phyloP scores from a whole-genome alignment of 2,888 invertebrate species.

The Thereva nobilitata region DNA sequence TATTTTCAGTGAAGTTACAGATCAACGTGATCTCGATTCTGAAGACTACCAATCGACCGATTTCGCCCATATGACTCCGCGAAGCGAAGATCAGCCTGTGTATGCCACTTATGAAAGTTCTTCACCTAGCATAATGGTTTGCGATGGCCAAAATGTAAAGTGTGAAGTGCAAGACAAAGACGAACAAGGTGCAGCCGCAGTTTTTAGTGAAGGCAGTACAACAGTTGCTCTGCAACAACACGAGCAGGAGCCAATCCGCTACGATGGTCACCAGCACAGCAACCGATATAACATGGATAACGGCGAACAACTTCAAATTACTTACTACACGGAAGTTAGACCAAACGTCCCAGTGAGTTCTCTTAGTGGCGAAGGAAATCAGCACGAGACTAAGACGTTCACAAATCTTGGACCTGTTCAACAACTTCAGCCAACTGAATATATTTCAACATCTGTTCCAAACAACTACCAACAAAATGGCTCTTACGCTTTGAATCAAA shows the following conservation, averaged over 20 bases:
- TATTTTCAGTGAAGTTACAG: constrained; percentile 50
- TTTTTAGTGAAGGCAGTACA: constrained; percentile 43
- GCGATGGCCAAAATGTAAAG: constrained; percentile 52
- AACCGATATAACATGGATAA: constrained; percentile 8
- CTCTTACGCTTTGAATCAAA: constrained; percentile 43
- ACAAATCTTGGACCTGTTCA: constrained; percentile 53
- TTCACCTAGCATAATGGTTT: constrained; percentile 48
- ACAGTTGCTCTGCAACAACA: constrained; percentile 30
- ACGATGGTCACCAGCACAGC: constrained; percentile 36
- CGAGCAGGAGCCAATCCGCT: constrained; percentile 40
- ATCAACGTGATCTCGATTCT: constrained; percentile 48
- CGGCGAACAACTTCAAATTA: constrained; percentile 45
- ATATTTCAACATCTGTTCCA: constrained; percentile 21
- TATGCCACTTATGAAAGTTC: constrained; percentile 32
- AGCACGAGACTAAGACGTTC: constrained; percentile 54
- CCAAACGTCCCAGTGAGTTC: constrained; percentile 18
- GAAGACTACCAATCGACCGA: constrained; percentile 43
- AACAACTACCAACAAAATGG: constrained; percentile 31
- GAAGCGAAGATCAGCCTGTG: constrained; percentile 45
- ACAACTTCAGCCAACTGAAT: constrained; percentile 20
- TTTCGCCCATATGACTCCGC: constrained; percentile 43
- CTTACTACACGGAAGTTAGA: constrained; percentile 47
- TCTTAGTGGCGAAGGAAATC: not conserved
- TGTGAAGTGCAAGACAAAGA: constrained; percentile 54
- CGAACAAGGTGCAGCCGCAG: constrained; percentile 44